These are phyloP conservation scores for Pyrgus malvae DNA, from an alignment of 2,888 invertebrate species.

Conservation along the genomic window DNA sequence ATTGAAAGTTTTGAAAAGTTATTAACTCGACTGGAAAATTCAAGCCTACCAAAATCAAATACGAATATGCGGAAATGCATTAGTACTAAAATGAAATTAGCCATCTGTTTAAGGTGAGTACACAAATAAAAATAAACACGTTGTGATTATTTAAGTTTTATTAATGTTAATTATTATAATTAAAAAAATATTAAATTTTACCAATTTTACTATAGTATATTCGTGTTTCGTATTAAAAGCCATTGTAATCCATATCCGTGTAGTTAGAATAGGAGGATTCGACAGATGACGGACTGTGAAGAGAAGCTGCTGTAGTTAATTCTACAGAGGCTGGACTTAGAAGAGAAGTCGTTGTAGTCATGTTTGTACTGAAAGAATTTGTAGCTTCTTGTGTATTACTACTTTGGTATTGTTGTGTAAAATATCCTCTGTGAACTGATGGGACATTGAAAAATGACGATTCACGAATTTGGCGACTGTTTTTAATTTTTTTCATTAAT, in stretches of 20 bases:
- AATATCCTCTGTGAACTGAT: constrained; percentile 35
- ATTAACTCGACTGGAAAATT: constrained; percentile 35
- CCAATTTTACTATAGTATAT: constrained; percentile 32
- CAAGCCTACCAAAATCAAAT: constrained; percentile 36
- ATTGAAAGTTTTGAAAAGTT: constrained; percentile 34
- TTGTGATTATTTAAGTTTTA: constrained; percentile 30
- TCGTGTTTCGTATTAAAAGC: constrained; percentile 23
- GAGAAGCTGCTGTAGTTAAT: constrained; percentile 34
- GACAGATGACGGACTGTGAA: constrained; percentile 36
- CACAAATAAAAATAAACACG: constrained; percentile 34
- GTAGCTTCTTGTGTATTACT: constrained; percentile 34
- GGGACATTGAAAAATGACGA: constrained; percentile 34
- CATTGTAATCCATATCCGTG: constrained; percentile 18
- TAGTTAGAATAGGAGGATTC: constrained; percentile 37
- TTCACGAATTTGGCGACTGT: constrained; percentile 27
- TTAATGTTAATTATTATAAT: constrained; percentile 31
- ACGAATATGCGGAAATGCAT: constrained; percentile 36
- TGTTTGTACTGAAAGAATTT: constrained; percentile 37
- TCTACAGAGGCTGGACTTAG: constrained; percentile 35
- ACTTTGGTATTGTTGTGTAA: constrained; percentile 36
- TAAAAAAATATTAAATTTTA: constrained; percentile 32
- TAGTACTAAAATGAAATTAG: constrained; percentile 34
- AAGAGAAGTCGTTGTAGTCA: constrained; percentile 36
- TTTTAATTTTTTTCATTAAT: constrained; percentile 17
- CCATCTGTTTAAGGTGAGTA: constrained; percentile 34